A percentile compares a stretch with the other conserved stretches of the same genome.
Evolutionary conservation across 64 coral and sea anemone species (phyloP).

Genomic region (Anthopleura sola): DNA sequence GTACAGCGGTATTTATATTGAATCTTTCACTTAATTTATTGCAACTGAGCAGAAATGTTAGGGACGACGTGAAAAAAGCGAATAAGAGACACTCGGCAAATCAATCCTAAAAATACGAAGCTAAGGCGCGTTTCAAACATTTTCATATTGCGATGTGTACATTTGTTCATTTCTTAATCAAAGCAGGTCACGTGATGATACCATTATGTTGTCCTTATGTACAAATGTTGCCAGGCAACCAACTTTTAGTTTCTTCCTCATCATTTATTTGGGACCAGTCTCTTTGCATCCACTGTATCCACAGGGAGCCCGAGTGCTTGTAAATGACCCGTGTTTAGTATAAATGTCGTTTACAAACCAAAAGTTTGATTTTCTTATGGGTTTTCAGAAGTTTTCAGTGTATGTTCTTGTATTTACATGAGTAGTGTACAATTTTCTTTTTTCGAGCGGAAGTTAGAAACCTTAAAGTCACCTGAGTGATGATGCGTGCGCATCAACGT

Average conservation of each 20-base stretch:
- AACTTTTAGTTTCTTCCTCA: neutral
- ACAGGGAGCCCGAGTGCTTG: neutral
- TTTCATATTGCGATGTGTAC: neutral
- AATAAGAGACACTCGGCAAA: too few species aligned
- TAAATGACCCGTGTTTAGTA: neutral
- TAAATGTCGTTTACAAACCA: neutral
- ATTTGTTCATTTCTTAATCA: neutral
- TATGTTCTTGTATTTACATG: neutral
- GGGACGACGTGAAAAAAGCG: too few species aligned
- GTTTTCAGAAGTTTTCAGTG: neutral
- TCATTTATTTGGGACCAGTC: neutral
- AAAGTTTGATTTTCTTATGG: neutral
- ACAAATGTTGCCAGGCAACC: constrained; percentile 3
- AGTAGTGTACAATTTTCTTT: neutral
- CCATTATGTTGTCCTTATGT: neutral
- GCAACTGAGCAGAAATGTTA: too few species aligned
- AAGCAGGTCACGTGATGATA: neutral
- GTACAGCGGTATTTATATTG: neutral
- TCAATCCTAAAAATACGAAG: too few species aligned
- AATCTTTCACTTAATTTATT: neutral
- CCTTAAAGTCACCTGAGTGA: neutral
- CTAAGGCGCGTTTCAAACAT: too few species aligned
- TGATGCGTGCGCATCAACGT: neutral
- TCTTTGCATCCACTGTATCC: neutral
- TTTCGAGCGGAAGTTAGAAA: neutral